Conservation (phyloP, 2,113 vertebrate species). For the Chaetura pelagica region DNA sequence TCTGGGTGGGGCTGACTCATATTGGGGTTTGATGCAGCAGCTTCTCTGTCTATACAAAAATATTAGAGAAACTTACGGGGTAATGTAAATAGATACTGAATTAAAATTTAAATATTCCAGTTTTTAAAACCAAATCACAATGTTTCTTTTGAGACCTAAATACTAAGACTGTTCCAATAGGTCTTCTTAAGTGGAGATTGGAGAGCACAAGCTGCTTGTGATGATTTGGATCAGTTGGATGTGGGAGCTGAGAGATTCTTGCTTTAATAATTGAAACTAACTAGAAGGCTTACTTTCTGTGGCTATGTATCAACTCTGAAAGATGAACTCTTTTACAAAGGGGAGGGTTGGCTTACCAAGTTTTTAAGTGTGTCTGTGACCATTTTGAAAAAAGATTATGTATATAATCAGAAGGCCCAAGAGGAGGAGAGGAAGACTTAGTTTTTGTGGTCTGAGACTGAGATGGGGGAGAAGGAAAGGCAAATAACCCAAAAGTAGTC, state of each 20-base stretch:
- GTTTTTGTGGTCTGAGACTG: background rate
- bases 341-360: too few relatives aligned
- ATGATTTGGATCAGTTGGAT: background rate
- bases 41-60: background rate
- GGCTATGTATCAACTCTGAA: too few relatives aligned
- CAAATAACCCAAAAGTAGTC: background rate
- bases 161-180: background rate
- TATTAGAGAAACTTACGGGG: background rate
- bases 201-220: background rate
- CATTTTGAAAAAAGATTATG: background rate
- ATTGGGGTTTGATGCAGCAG: background rate
- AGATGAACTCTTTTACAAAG: background rate
- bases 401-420: background rate
- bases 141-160: background rate
- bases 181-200: background rate
- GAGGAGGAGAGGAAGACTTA: background rate
- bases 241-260: background rate
- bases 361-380: background rate
- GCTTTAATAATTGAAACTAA: background rate
- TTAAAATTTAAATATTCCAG: rapidly evolving
- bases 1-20: background rate
- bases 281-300: background rate
- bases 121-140: background rate
- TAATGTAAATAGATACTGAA: background rate
- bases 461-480: rapidly evolving